Evolutionary conservation across 2,888 invertebrate species (phyloP).

Genomic region (Conomelus anceps): DNA sequence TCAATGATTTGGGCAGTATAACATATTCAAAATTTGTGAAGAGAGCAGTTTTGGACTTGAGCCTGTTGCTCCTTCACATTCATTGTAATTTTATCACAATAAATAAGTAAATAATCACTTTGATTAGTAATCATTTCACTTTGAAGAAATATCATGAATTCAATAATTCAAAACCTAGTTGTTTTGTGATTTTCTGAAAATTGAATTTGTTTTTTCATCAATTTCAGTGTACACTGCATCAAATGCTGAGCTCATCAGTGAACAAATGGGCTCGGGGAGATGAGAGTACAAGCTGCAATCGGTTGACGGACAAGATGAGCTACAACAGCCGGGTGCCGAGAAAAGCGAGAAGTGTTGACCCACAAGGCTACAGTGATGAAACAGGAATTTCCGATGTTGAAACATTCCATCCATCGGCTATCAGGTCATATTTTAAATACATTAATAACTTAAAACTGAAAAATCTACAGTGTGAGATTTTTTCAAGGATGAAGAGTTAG

Average conservation of each 20-base stretch:
- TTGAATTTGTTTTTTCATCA: background rate
- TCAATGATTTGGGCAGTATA: too few relatives aligned
- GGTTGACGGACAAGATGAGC: constrained; percentile 25
- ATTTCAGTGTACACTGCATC: constrained; percentile 46
- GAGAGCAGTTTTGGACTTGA: too few relatives aligned
- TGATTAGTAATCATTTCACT: too few relatives aligned
- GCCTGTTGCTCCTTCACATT: too few relatives aligned
- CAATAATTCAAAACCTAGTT: background rate
- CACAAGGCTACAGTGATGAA: background rate
- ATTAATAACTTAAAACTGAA: too few relatives aligned
- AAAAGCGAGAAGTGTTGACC: constrained; percentile 19
- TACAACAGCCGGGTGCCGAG: constrained; percentile 8
- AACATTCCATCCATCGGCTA: constrained; percentile 17
- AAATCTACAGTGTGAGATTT: too few relatives aligned
- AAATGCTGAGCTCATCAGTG: constrained; percentile 53
- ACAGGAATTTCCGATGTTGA: constrained; percentile 22
- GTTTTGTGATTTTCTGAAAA: background rate
- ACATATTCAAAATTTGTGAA: too few relatives aligned
- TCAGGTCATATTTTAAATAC: constrained; percentile 20
- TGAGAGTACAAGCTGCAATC: constrained; percentile 49
- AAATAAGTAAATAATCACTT: too few relatives aligned
- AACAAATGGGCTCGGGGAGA: constrained; percentile 54
- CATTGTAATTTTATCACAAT: too few relatives aligned
- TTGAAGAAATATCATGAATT: too few relatives aligned
- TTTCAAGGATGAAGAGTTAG: too few relatives aligned